A percentile compares a stretch with the other conserved stretches of the same genome.
Conservation (phyloP, 1,140 invertebrate genomes). For the Odontomachus brunneus region DNA sequence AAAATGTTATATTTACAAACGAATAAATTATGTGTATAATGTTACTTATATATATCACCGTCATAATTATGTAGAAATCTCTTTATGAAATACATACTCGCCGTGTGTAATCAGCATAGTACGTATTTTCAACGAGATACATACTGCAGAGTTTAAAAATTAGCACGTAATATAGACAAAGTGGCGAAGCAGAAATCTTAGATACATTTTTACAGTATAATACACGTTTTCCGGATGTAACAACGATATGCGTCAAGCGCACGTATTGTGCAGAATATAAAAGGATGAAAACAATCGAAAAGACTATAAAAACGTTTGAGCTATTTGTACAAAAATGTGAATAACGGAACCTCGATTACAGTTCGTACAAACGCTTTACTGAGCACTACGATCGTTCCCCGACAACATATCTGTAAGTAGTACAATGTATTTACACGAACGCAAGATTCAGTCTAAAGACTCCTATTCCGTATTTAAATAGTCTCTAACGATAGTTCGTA, state of each 20-base stretch:
- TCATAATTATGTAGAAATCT: conserved; percentile 23
- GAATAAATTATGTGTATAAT: conserved; percentile 60
- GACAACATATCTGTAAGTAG: conserved; percentile 25
- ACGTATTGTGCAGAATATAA: conserved; percentile 46
- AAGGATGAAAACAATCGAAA: conserved; percentile 26
- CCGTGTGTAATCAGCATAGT: background rate
- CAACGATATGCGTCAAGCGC: conserved; percentile 28
- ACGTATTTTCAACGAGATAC: conserved; percentile 14
- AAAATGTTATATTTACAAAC: conserved; percentile 74
- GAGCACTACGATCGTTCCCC: conserved; percentile 8
- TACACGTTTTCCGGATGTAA: conserved; percentile 33
- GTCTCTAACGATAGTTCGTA: conserved; percentile 31
- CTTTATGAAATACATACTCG: conserved; percentile 24
- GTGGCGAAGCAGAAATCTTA: conserved; percentile 15
- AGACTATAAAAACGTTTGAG: conserved; percentile 23
- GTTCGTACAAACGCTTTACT: background rate
- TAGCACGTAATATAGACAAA: conserved; percentile 29
- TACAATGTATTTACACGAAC: conserved; percentile 66
- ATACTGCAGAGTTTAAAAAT: conserved; percentile 15
- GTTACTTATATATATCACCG: conserved; percentile 16
- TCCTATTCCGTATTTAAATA: conserved; percentile 52
- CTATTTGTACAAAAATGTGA: conserved; percentile 37
- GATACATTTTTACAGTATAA: conserved; percentile 61
- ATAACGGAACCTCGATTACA: background rate
- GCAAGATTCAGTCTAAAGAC: conserved; percentile 61